Percentiles rank a stretch among this genome's conserved stretches.
Evolutionary conservation across 2,888 invertebrate genomes (phyloP).

Genomic region (Baccha elongata): DNA sequence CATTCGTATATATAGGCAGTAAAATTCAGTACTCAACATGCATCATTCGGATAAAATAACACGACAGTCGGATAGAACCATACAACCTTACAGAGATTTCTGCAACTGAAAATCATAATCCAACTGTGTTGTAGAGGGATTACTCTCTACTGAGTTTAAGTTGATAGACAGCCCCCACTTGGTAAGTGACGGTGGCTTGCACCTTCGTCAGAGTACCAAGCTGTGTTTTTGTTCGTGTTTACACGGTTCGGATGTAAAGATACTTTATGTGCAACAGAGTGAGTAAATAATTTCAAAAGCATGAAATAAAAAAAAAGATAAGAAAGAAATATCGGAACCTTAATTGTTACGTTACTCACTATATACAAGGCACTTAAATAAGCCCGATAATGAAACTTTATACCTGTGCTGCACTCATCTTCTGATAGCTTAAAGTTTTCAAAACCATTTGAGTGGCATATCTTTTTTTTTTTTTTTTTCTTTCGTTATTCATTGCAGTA

Average conservation of each 20-base stretch:
- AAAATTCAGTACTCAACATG: slow-evolving; percentile 23
- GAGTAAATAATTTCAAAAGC: slow-evolving; percentile 69
- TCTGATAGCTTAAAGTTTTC: background rate
- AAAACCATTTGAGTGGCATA: slow-evolving; percentile 39
- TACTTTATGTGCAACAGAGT: slow-evolving; percentile 55
- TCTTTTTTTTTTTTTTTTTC: background rate
- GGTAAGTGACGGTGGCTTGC: slow-evolving; percentile 6
- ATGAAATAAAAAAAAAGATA: slow-evolving; percentile 37
- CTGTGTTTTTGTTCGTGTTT: slow-evolving; percentile 59
- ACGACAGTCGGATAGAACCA: background rate
- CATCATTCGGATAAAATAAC: background rate
- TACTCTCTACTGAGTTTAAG: background rate
- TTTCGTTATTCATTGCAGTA: background rate
- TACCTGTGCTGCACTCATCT: background rate
- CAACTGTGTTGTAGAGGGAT: background rate
- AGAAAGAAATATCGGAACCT: slow-evolving; percentile 28
- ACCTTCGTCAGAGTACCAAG: slow-evolving; percentile 7
- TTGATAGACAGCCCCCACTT: slow-evolving; percentile 41
- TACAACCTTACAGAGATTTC: background rate
- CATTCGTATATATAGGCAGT: background rate
- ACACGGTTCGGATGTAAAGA: slow-evolving; percentile 60
- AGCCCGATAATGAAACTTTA: slow-evolving; percentile 42
- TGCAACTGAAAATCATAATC: slow-evolving; percentile 37
- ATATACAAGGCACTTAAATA: slow-evolving; percentile 62
- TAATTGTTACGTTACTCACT: slow-evolving; percentile 68